These are phyloP conservation scores for Erynnis tages DNA, from an alignment of 2,888 invertebrate genomes.

Conservation along the genomic window DNA sequence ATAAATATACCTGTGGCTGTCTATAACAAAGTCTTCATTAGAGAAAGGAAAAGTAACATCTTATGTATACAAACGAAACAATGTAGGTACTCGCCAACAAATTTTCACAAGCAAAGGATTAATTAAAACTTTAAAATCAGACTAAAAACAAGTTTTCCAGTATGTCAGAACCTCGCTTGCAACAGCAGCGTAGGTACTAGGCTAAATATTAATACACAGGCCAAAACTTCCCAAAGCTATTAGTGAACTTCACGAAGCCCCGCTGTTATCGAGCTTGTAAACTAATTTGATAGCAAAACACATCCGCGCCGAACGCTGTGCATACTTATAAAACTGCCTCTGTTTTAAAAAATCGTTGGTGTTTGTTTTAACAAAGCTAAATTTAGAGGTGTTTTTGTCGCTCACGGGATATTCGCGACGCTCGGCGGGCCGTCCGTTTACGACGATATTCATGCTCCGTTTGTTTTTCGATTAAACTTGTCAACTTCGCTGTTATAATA, in stretches of 20 bases:
- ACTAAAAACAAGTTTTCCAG: constrained; percentile 5
- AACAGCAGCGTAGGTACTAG: constrained; percentile 4
- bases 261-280: constrained; percentile 25
- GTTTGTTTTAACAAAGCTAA: constrained; percentile 19
- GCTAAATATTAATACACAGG: constrained; percentile 21
- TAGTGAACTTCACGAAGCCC: constrained; percentile 24
- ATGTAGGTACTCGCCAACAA: neutral
- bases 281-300: constrained; percentile 21
- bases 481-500: constrained; percentile 31
- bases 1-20: too few species aligned
- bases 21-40: too few species aligned
- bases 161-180: constrained; percentile 15
- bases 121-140: constrained; percentile 20
- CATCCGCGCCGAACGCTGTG: constrained; percentile 3
- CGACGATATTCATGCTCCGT: constrained; percentile 37
- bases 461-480: constrained; percentile 39
- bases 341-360: constrained; percentile 18
- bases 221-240: constrained; percentile 24
- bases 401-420: constrained; percentile 15
- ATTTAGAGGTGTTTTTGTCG: constrained; percentile 15
- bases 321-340: constrained; percentile 3
- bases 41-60: too few species aligned
- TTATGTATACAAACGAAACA: too few species aligned
- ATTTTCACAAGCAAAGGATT: neutral
- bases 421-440: constrained; percentile 26